Base-by-base conservation (phyloP, 2,113 vertebrate species). In the Poicephalus gulielmi region DNA sequence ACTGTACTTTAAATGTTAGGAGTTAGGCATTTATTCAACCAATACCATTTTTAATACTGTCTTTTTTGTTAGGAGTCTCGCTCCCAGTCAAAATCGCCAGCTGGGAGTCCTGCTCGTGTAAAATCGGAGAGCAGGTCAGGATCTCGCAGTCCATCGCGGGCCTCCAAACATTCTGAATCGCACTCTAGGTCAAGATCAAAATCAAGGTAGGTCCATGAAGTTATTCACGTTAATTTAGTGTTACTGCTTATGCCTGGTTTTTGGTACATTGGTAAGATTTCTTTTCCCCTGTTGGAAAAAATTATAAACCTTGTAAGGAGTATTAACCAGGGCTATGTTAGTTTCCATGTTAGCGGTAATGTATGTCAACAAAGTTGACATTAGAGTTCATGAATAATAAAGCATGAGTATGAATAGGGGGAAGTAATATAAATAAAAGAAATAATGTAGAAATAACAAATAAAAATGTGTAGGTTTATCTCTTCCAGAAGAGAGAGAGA, bases 91-190 rank as follows among this genome's bases (percentile, higher is more conserved):
- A 99, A 99, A 98, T 99, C 98, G 96, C 99, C 98, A 97, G 98
- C 97, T 95, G 99, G 98, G 96, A 99, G 99, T 98, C 98, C 98
- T 97, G 98, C 98, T 97, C 98, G 98, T 96, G 98, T 98, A 97
- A 99, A 99, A 98, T 99, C 98, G 41, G 98, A 98, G 98, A 99
- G 99, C 98, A 98, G 98, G 95, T 99, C 99, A 90, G 98, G 98
- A 97, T 99, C 99, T 91, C 98, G 97, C 94, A 99, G 98, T 98
- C 98, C 98, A 52, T 99, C 99, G 87, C 97, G 98, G 93, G 98
- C 98, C 95, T 98, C 98, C 95, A 99, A 99, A 96, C 98, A 97
- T 62, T 99, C 99, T 46, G 98, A 98, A 76, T 99, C 99, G 23
- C 98, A 98, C 95, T 99, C 99, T 59, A 98, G 96, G 70, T 99